Base-by-base conservation (phyloP, 2,113 vertebrate species). In the Gnathonemus longibarbis region DNA sequence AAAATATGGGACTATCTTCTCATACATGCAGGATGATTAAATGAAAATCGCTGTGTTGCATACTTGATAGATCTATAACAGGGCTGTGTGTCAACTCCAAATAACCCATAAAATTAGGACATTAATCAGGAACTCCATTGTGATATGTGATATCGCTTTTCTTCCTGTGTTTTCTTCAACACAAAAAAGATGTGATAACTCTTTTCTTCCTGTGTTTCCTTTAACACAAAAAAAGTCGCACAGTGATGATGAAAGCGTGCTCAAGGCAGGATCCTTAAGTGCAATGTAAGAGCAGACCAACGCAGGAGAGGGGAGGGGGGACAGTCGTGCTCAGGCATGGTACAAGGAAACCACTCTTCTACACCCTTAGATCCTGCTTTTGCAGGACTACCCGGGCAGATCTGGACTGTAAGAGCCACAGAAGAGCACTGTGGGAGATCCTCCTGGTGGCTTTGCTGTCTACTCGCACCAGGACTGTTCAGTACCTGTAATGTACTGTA, bases 401-500 rank as follows among this genome's bases (percentile, higher is more conserved):
- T 70, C n/a, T 52, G 11, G 46, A 17, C 49, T 24, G 13, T 66
- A 58, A 62, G n/a, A 11, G n/a, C 62, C 31, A 45, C 39, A 88
- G 53, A 62, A 66, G 56, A 35, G 27, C n/a, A 39, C 13, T 8
- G 49, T 87, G 85, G 5, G 74, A 80, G 74, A 19, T 80, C 74
- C 35, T 66, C 88, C 89, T 90, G 90, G 91, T 92, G 91, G 91
- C 88, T 87, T 87, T 46, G 89, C 88, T 89, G 49, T 91, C 77
- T 85, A 80, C 93, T 89, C 90, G 46, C 90, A 52, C 62, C 87
- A 46, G 48, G 87, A 39, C 35, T 66, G 62, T 90, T 77, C 88
- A 93, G 94, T 94, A 96, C 95, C 95, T 96, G 95, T 94, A 95
- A 95, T 92, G 91, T 88, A 84, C 93, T 94, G 93, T 93, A 93